phyloP scores from a whole-genome alignment of 92 coral and sea anemone genomes.

The Palythoa grandiflora region DNA sequence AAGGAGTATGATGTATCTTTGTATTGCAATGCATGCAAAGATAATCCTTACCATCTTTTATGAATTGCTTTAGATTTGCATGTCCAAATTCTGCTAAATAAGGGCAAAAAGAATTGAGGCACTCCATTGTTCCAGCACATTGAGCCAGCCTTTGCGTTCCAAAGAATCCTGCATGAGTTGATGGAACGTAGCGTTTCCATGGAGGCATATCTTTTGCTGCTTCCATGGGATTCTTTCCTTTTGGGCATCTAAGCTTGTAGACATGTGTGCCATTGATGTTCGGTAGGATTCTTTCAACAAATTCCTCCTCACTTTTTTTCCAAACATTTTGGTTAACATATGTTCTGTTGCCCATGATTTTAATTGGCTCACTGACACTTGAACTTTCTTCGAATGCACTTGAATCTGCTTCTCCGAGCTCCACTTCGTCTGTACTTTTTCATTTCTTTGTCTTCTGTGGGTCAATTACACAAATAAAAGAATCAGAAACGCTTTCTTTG shows the following conservation, averaged over 20 bases:
- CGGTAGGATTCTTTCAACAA: conserved; percentile 9
- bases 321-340: not conserved
- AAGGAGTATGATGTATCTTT: too few species aligned
- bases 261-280: conserved; percentile 4
- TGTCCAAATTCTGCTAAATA: too few species aligned
- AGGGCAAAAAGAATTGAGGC: too few species aligned
- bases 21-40: too few species aligned
- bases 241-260: conserved; percentile 12
- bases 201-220: not conserved
- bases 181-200: conserved; percentile 5
- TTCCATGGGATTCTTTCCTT: conserved; percentile 4
- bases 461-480: not conserved
- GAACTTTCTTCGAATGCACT: conserved; percentile 1
- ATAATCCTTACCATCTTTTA: too few species aligned
- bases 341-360: conserved; percentile 1
- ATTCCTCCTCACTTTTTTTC: conserved; percentile 3
- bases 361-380: conserved; percentile 8
- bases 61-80: too few species aligned
- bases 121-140: too few species aligned
- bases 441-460: not conserved
- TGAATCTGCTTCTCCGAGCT: not conserved
- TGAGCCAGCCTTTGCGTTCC: too few species aligned
- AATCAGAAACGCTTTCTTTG: not conserved
- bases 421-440: conserved; percentile 5
- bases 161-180: conserved; percentile 7